Percentiles rank a stretch among this genome's conserved stretches.
phyloP scores from a whole-genome alignment of 2,888 invertebrate species.

The Buathra laborator region DNA sequence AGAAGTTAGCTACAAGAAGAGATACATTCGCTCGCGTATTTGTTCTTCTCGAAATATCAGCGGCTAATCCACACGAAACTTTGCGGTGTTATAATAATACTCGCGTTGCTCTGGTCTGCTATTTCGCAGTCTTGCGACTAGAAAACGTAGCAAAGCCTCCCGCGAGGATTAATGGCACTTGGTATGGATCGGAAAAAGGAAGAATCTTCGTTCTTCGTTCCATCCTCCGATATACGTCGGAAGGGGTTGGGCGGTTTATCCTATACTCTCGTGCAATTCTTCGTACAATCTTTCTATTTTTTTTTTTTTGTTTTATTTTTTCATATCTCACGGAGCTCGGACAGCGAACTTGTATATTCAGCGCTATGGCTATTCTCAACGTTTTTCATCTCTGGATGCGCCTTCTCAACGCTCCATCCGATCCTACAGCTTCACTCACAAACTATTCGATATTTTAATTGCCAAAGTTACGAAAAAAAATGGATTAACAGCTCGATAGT shows the following conservation, averaged over 20 bases:
- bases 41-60: neutral
- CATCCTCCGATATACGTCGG: constrained; percentile 56
- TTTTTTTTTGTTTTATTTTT: neutral
- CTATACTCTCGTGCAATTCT: constrained; percentile 31
- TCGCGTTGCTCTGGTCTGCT: neutral
- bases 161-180: constrained; percentile 69
- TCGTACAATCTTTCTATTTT: constrained; percentile 23
- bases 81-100: neutral
- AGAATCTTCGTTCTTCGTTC: constrained; percentile 39
- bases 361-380: constrained; percentile 50
- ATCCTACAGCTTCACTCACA: constrained; percentile 51
- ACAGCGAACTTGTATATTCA: constrained; percentile 46
- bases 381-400: constrained; percentile 55
- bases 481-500: neutral
- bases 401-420: constrained; percentile 28
- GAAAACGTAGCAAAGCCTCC: constrained; percentile 36
- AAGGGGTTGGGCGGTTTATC: constrained; percentile 61
- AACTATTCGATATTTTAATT: neutral
- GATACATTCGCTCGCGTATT: neutral
- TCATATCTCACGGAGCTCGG: neutral
- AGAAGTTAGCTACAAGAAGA: no score
- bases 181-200: constrained; percentile 60
- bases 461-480: neutral
- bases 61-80: neutral
- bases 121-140: constrained; percentile 4